Base-by-base conservation (phyloP, 2,797 vertebrate genomes). In the Luscinia luscinia region DNA sequence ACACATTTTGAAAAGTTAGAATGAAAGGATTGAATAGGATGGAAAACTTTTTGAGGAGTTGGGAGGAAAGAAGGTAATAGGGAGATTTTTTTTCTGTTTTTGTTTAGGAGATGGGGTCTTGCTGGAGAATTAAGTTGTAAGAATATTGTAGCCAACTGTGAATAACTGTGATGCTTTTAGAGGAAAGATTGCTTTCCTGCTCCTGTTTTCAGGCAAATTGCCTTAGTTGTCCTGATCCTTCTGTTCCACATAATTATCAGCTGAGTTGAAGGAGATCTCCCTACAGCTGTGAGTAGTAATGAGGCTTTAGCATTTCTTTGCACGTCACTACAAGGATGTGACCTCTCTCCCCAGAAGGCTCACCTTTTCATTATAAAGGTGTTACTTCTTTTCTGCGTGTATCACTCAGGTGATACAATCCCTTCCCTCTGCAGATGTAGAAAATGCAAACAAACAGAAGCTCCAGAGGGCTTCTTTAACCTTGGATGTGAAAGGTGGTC, bases 1-100 rank as follows among this genome's bases (percentile, higher is more conserved):
- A 94, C 95, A 77, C 63, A 87, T 91, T 95, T 68, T 70, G 43
- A 84, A 91, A 93, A 96, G 68, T 80, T 86, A 48, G 87, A 85
- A 67, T 80, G 23, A 92, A 88, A 77, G 86, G 40, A 81, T 66
- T 54, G 2, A 87, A 63, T 85, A 68, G 12, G n/a, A n/a, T 63
- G 87, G 84, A 89, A 94, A 96, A 84, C 23, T 73, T 89, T 57
- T 22, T 61, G 73, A 84, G 24, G 43, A 46, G 4, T 5, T 87
- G 41, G 30, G 34, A 84, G 62, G 84, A 85, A 80, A 51, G 16
- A 48, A 74, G 64, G 41, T 67, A 70, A 41, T 4, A 22, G 38
- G 45, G 52, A 90, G 27, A 24, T 69, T 40, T 74, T 76, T 72
- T 82, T 80, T 40, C 54, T 93, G 54, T 5, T 38, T 88, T 87